These are phyloP conservation scores for Hozukius guyotensis DNA, from an alignment of 2,797 vertebrate species.

Conservation along the genomic window DNA sequence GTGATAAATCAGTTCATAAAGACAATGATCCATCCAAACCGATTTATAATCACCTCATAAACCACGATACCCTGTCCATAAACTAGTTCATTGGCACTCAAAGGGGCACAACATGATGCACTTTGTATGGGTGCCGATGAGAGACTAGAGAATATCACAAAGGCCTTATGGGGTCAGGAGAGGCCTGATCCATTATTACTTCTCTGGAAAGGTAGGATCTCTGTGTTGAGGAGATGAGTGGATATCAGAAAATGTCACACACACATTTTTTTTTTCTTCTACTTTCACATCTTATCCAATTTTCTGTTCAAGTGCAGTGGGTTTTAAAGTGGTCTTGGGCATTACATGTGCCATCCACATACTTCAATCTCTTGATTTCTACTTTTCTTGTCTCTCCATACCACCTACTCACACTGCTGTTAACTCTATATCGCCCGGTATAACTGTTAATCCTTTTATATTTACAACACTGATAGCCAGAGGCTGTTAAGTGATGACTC, in stretches of 20 bases:
- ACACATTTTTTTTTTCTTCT: background rate
- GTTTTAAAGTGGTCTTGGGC: conserved; percentile 49
- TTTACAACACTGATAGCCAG: conserved; percentile 23
- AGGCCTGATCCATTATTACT: conserved; percentile 43
- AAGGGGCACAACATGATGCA: conserved; percentile 51
- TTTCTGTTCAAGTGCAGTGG: conserved; percentile 46
- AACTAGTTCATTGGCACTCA: conserved; percentile 58
- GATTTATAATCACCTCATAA: conserved; percentile 69
- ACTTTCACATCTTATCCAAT: conserved; percentile 39
- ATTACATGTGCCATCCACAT: conserved; percentile 38
- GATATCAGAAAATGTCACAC: conserved; percentile 63
- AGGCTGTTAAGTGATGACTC: conserved; percentile 54
- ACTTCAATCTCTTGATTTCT: conserved; percentile 40
- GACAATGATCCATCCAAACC: conserved; percentile 59
- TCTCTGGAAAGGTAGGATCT: conserved; percentile 63
- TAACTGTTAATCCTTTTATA: background rate
- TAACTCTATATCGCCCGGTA: background rate
- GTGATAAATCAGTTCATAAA: conserved; percentile 68
- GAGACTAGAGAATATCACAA: conserved; percentile 21
- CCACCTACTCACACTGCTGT: conserved; percentile 12
- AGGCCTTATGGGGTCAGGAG: conserved; percentile 41
- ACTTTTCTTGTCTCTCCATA: conserved; percentile 1
- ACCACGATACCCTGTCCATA: conserved; percentile 49
- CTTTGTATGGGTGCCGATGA: conserved; percentile 42
- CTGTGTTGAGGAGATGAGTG: conserved; percentile 69